These are phyloP conservation scores for Drosophila mayaguana DNA, from an alignment of 2,888 invertebrate species.

Conservation along the genomic window DNA sequence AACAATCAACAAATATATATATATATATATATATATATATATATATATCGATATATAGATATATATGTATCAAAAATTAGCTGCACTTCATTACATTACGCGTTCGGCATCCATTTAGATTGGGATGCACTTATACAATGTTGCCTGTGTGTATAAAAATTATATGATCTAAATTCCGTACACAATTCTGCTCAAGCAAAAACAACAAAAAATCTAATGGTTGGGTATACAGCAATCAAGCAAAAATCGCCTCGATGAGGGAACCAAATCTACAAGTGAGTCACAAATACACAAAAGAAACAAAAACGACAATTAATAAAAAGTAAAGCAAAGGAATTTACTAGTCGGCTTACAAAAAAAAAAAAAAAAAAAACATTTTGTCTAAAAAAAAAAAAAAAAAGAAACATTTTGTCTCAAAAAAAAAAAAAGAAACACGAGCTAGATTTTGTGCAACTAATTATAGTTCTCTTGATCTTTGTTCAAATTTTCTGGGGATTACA, in stretches of 20 bases:
- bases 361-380: slow-evolving; percentile 12
- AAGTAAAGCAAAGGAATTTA: neutral
- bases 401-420: slow-evolving; percentile 13
- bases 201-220: no score
- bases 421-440: no score
- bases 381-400: slow-evolving; percentile 1
- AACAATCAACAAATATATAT: neutral
- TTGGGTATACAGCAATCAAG: neutral
- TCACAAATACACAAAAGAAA: neutral
- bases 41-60: neutral
- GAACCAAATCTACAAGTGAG: slow-evolving; percentile 22
- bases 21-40: neutral
- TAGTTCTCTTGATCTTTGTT: neutral
- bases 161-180: slow-evolving; percentile 17
- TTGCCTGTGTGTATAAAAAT: slow-evolving; percentile 4
- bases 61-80: slow-evolving; percentile 9
- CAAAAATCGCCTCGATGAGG: neutral
- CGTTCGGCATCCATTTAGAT: slow-evolving; percentile 6
- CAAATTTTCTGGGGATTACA: neutral
- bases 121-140: neutral
- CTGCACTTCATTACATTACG: slow-evolving; percentile 7
- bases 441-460: neutral
- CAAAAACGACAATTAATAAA: neutral
- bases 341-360: neutral
- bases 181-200: neutral